Percentiles rank a stretch among this genome's conserved stretches.
These are phyloP conservation scores for Cotesia vestalis DNA, from an alignment of 1,140 invertebrate species.

Conservation along the genomic window DNA sequence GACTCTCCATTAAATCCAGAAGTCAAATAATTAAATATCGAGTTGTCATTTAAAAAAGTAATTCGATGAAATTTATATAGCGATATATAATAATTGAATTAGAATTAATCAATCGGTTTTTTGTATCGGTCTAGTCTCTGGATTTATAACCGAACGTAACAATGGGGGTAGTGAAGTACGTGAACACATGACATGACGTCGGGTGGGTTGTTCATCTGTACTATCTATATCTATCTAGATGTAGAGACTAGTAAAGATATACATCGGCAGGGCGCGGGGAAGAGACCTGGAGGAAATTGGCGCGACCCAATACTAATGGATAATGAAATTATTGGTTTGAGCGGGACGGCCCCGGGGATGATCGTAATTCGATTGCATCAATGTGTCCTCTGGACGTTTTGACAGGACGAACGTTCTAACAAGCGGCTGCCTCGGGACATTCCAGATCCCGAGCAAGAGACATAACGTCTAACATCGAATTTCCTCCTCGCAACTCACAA, in stretches of 20 bases:
- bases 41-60: not conserved
- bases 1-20: not conserved
- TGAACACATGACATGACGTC: too few relatives aligned
- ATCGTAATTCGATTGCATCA: conserved; percentile 66
- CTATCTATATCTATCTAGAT: too few relatives aligned
- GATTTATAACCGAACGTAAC: too few relatives aligned
- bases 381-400: conserved; percentile 67
- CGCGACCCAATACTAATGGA: conserved; percentile 65
- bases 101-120: too few relatives aligned
- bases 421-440: conserved; percentile 61
- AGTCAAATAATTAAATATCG: not conserved
- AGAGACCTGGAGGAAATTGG: conserved; percentile 56
- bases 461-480: conserved; percentile 3
- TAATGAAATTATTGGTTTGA: conserved; percentile 68
- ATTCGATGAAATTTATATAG: too few relatives aligned
- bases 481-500: conserved; percentile 1
- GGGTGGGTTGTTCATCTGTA: too few relatives aligned
- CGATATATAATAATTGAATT: too few relatives aligned
- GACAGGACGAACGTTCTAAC: conserved; percentile 66
- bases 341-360: conserved; percentile 61
- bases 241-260: not conserved
- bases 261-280: not conserved
- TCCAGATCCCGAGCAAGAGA: conserved; percentile 1
- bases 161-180: too few relatives aligned
- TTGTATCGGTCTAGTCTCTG: too few relatives aligned